Conservation (phyloP, 2,888 invertebrate genomes). For the Strigamia crassipes region DNA sequence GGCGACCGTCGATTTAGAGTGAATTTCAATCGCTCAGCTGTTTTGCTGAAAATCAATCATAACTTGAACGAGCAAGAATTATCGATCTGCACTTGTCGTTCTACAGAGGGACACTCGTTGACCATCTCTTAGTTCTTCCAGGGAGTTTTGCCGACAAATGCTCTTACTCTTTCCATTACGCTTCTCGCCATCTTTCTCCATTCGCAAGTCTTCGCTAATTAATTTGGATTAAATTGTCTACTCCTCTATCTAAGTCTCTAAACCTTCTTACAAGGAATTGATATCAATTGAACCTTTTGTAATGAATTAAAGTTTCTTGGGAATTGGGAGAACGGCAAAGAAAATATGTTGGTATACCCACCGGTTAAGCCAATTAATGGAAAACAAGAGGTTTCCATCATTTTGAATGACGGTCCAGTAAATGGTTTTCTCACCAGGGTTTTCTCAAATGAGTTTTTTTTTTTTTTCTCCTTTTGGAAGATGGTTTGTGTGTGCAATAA, state of each 20-base stretch:
- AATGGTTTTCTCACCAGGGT: not conserved
- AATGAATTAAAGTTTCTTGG: not conserved
- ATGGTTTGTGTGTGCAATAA: slow-evolving; percentile 6
- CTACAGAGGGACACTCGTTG: not conserved
- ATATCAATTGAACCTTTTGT: not conserved
- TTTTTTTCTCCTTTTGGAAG: not conserved
- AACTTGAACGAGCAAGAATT: not conserved
- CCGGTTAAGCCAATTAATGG: slow-evolving; percentile 25
- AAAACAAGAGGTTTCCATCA: slow-evolving; percentile 1
- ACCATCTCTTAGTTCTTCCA: not conserved
- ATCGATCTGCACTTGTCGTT: not conserved
- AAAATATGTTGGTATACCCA: not conserved
- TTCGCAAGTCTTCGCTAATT: not conserved
- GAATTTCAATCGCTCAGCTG: not conserved
- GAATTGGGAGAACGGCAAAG: slow-evolving; percentile 1
- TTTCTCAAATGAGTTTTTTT: not conserved
- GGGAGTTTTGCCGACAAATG: slow-evolving; percentile 2
- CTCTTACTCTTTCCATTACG: slow-evolving; percentile 10
- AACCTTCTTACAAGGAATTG: not conserved
- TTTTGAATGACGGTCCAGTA: not conserved
- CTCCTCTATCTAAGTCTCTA: not conserved
- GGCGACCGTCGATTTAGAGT: not conserved
- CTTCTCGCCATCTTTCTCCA: slow-evolving; percentile 11
- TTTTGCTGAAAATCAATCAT: slow-evolving; percentile 21
- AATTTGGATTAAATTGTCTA: not conserved